Percentiles rank a stretch among this genome's conserved stretches.
Conservation (phyloP, 2,888 invertebrate species). For the Reticulitermes lucifugus region DNA sequence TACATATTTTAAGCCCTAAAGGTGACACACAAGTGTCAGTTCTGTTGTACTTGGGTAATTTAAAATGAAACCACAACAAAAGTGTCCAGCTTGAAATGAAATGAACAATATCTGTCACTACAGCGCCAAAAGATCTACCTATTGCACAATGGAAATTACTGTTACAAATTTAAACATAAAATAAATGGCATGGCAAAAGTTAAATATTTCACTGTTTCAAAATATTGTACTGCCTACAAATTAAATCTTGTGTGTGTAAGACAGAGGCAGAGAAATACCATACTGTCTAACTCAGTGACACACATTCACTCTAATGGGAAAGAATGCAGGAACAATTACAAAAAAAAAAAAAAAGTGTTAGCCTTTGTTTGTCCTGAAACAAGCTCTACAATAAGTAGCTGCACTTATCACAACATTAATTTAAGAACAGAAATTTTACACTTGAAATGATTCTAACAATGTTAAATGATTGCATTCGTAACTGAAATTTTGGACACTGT, state of each 20-base stretch:
- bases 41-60: too few relatives aligned
- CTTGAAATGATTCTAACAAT: too few relatives aligned
- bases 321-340: slow-evolving; percentile 20
- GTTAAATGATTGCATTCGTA: too few relatives aligned
- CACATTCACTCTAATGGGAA: neutral
- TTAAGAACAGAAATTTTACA: neutral
- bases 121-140: neutral
- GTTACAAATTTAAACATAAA: neutral
- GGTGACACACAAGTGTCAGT: too few relatives aligned
- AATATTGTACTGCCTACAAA: neutral
- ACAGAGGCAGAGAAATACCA: neutral
- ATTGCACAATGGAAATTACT: neutral
- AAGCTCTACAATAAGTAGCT: neutral
- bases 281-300: neutral
- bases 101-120: neutral
- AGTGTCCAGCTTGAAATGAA: too few relatives aligned
- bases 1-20: too few relatives aligned
- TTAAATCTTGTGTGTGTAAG: neutral
- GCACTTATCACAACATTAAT: slow-evolving; percentile 23
- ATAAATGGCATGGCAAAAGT: neutral
- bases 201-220: neutral
- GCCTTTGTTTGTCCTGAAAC: neutral
- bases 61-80: too few relatives aligned
- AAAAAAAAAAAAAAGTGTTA: neutral
- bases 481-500: too few relatives aligned